Evolutionary conservation across 2,888 invertebrate species (phyloP), one percentile per base, ranked within the genome.

Genomic region (Cynaeus angustus): DNA sequence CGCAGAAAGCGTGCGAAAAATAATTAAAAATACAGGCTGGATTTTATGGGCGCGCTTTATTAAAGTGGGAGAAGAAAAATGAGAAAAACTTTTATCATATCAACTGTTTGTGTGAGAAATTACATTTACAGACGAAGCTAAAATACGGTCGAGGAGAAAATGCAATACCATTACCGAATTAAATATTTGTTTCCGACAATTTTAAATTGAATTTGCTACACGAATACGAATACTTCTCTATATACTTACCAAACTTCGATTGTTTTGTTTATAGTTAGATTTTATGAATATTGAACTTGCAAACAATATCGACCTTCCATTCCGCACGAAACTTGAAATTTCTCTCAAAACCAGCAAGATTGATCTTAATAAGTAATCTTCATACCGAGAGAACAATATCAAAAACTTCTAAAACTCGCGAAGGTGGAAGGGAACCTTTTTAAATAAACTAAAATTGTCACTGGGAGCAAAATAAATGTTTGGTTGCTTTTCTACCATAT

Each of bases 11-110:
- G 73, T 72, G 75, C 76, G 74, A 77, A 78, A 79, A 77, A 79
- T 80, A 81, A 81, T 81, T 81, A 81, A 81, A 81, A 81, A 80
- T 80, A 80, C 79, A 78, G 79, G 75, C 78, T 74, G 79, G 81
- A 79, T 81, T 81, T 81, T 81, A 81, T 80, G 80, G 79, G 78
- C 74, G 75, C 72, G 75, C 78, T 79, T 80, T 80, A 80, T 80
- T 79, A 79, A 79, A 81, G 77, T 77, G 76, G 77, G 77, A 75
- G 77, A 81, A 81, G 81, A 82, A 81, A 81, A 81, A 82, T 81
- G 81, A 79, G 80, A 75, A 80, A 81, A 81, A 81, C 79, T 81
- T 81, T 81, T 80, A 80, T 81, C 80, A 80, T 81, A 81, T 81
- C 81, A 79, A 75, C 75, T 75, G 74, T 77, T 78, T 78, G 77